Evolutionary conservation across 2,797 vertebrate genomes (phyloP).

Genomic region (Bradypodion pumilum): DNA sequence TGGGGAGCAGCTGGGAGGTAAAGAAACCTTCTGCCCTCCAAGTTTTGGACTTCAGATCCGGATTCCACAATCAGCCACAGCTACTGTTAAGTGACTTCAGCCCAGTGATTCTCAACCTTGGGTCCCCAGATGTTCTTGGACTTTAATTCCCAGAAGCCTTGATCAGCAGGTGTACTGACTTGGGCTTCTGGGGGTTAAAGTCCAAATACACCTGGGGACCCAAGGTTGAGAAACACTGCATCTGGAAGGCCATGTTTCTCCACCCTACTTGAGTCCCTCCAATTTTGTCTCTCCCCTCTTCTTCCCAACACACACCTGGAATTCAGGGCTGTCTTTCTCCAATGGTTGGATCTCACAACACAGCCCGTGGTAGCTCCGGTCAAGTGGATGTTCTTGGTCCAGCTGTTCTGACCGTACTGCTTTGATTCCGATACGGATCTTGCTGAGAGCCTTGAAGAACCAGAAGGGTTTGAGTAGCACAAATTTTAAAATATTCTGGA

Average conservation of each 20-base stretch:
- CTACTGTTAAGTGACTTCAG: no score
- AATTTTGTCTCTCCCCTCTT: no score
- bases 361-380: constrained; percentile 84
- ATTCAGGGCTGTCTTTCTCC: constrained; percentile 75
- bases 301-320: constrained; percentile 64
- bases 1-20: no score
- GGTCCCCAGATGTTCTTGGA: no score
- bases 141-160: no score
- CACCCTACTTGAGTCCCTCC: background rate
- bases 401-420: constrained; percentile 74
- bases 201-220: no score
- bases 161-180: no score
- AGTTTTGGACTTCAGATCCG: no score
- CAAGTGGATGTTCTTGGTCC: constrained; percentile 82
- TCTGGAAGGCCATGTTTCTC: background rate
- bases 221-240: no score
- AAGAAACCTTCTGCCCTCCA: background rate
- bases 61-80: no score
- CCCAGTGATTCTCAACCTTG: no score
- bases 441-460: constrained; percentile 76
- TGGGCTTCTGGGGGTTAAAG: no score
- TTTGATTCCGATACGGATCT: constrained; percentile 85
- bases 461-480: background rate
- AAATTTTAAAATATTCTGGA: background rate
- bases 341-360: constrained; percentile 80